phyloP scores from a whole-genome alignment of 1,140 invertebrate genomes.

The Drosophila nigrodunni region DNA sequence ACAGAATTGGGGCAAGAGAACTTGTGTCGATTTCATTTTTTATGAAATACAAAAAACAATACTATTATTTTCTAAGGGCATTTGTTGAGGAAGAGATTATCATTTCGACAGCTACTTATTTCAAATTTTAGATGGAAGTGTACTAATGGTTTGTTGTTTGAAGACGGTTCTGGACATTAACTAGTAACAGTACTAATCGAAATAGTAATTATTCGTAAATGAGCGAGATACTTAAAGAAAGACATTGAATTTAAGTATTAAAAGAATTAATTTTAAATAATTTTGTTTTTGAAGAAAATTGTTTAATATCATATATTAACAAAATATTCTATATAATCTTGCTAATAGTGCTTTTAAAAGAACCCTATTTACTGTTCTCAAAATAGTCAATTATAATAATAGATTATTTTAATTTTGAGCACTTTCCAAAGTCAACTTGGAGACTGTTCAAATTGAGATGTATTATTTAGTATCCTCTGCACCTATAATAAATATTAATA shows the following conservation, averaged over 20 bases:
- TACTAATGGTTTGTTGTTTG: neutral
- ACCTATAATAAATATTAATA: slow-evolving; percentile 11
- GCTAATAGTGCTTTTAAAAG: neutral
- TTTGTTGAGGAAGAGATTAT: slow-evolving; percentile 20
- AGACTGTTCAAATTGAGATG: neutral
- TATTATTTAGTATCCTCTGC: neutral
- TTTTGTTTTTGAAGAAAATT: too few relatives aligned
- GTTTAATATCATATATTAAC: too few relatives aligned
- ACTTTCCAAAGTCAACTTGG: neutral
- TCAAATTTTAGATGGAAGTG: neutral
- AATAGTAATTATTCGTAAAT: too few relatives aligned
- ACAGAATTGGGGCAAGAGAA: slow-evolving; percentile 54
- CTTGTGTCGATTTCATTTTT: slow-evolving; percentile 41
- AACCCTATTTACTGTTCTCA: neutral
- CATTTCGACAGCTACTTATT: slow-evolving; percentile 42
- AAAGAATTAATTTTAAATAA: too few relatives aligned
- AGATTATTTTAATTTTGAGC: neutral
- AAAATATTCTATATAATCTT: too few relatives aligned
- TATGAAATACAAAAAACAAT: slow-evolving; percentile 3
- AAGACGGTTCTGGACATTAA: too few relatives aligned
- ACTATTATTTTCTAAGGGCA: slow-evolving; percentile 1
- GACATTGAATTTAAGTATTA: too few relatives aligned
- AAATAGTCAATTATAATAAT: neutral
- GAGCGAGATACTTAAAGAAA: too few relatives aligned
- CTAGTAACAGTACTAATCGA: too few relatives aligned